A percentile compares a stretch with the other conserved stretches of the same genome.
These are phyloP conservation scores for Thamnophis sirtalis DNA, from an alignment of 2,113 vertebrate species.

Conservation along the genomic window DNA sequence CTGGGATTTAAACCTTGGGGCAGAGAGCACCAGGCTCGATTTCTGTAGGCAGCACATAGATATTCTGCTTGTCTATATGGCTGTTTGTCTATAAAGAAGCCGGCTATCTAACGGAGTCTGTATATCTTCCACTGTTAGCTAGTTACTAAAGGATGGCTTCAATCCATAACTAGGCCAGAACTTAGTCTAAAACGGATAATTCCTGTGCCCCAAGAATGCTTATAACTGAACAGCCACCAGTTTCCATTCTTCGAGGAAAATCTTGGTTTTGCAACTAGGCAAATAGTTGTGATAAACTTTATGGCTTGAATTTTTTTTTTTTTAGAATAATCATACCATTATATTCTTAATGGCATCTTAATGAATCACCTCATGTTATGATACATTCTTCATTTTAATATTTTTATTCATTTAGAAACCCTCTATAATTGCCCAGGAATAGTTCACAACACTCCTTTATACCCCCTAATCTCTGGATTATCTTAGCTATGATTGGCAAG, in stretches of 20 bases:
- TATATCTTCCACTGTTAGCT: neutral
- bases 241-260: neutral
- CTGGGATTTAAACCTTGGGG: neutral
- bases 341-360: neutral
- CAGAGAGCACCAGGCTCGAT: neutral
- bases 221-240: neutral
- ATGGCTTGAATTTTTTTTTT: neutral
- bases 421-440: neutral
- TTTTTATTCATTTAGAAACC: neutral
- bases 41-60: neutral
- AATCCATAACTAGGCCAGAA: neutral
- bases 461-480: neutral
- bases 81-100: neutral
- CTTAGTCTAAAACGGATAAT: neutral
- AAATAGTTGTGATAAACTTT: neutral
- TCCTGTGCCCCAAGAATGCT: neutral
- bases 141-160: neutral
- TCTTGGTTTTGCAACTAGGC: neutral
- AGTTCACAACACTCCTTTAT: neutral
- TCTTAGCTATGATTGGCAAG: neutral
- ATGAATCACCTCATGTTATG: neutral
- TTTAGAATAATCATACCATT: neutral
- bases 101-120: neutral
- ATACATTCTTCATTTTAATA: neutral
- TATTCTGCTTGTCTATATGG: neutral